Base-by-base conservation (phyloP, 2,797 vertebrate genomes). In the Tenualosa ilisha region DNA sequence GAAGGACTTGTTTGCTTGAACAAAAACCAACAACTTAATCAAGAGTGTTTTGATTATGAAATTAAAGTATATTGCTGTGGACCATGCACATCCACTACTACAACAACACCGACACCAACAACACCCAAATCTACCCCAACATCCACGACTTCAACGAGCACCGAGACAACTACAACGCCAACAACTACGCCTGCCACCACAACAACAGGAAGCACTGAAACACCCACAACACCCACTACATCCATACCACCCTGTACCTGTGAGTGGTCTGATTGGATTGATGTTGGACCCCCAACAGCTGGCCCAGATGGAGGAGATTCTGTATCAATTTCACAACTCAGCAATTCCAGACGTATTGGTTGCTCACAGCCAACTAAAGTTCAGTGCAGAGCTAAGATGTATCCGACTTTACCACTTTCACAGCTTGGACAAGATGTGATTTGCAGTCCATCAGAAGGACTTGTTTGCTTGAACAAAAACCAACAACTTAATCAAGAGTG, bases 41-140 rank as follows among this genome's bases (percentile, higher is more conserved):
- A 37, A 37, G 22, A 9, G 26, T 94, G 93, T 84, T 84, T 89
- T 15, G 79, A 94, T 85, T 94, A 93, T 86, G 91, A 93, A 84
- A 84, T 94, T 24, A 89, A 86, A 46, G 87, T 91, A 0, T 84
- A 92, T 43, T 94, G 93, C 63, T 94, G 92, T 79, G 86, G 7
- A 75, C 0, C 81, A 24, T 91, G 90, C 51, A 40, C 72, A 2
- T 53, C 31, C 12, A 53, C 9, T 13, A 6, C 84, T 26, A 81
- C 84, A 46, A n/a, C n/a, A n/a, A 20, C 9, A 61, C 15, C 83
- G 4, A 50, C n/a, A 68, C n/a, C 40, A 50, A 50, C 81, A 0
- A 84, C 17, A 8, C 1, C 46, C 15, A 46, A 46, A 15, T 22
- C 86, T 37, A 59, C 54, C 37, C 84, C 43, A 46, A 46, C 0